A percentile compares a stretch with the other conserved stretches of the same genome.
phyloP scores from a whole-genome alignment of 2,797 vertebrate genomes.

The Rhinoraja longicauda region DNA sequence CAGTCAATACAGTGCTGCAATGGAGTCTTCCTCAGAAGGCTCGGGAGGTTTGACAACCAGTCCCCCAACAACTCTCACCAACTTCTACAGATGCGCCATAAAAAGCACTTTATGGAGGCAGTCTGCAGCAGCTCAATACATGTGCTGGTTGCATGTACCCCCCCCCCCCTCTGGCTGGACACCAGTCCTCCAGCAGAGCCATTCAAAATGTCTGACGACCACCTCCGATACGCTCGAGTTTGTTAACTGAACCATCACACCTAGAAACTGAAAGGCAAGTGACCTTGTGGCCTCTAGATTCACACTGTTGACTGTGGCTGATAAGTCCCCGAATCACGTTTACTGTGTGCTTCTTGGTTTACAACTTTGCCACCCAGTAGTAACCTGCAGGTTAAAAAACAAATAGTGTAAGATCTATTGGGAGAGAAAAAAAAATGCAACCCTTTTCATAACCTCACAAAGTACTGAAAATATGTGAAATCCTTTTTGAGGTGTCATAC shows the following conservation, averaged over 20 bases:
- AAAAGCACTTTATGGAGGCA: not conserved
- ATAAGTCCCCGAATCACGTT: not conserved
- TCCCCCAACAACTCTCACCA: too few species aligned
- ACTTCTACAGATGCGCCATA: too few species aligned
- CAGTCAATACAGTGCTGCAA: not conserved
- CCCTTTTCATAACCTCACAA: too few species aligned
- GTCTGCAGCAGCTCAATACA: slow-evolving; percentile 59
- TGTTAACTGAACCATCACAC: not conserved
- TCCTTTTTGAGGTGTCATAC: too few species aligned
- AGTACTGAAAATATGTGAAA: too few species aligned
- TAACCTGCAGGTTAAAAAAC: too few species aligned
- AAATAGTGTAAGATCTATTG: too few species aligned
- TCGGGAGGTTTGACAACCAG: too few species aligned
- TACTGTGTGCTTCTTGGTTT: too few species aligned
- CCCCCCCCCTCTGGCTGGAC: not conserved
- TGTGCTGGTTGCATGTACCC: not conserved
- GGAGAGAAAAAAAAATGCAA: too few species aligned
- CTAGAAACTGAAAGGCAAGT: not conserved
- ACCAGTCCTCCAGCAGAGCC: not conserved
- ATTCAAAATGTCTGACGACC: not conserved
- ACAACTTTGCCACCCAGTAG: too few species aligned
- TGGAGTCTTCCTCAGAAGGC: accelerated
- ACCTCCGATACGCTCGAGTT: not conserved
- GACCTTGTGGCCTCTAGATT: too few species aligned
- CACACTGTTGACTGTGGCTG: not conserved